These are phyloP conservation scores for Thalpophila matura DNA, from an alignment of 2,888 invertebrate genomes.

Conservation along the genomic window DNA sequence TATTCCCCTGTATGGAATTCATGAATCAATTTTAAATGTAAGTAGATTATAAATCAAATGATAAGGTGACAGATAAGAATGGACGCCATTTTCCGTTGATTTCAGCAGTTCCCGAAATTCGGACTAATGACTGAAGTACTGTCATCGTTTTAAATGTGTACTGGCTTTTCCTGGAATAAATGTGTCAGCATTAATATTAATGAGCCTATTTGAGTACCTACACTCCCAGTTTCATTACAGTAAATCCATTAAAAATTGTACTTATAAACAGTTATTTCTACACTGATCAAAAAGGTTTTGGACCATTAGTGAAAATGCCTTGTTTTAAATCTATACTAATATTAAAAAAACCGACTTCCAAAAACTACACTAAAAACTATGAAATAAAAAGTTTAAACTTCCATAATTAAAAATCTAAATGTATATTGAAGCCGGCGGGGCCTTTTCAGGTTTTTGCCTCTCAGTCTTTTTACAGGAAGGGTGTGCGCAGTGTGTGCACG, in stretches of 20 bases:
- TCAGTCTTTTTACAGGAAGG: no score
- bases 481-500: no score
- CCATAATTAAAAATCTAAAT: no score
- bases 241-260: slow-evolving; percentile 15
- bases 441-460: no score
- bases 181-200: slow-evolving; percentile 36
- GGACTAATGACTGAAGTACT: slow-evolving; percentile 19
- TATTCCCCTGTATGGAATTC: slow-evolving; percentile 17
- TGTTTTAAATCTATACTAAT: slow-evolving; percentile 18
- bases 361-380: no score
- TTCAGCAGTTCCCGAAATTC: slow-evolving; percentile 32
- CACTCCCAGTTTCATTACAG: slow-evolving; percentile 7
- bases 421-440: no score
- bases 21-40: slow-evolving; percentile 34
- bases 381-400: no score
- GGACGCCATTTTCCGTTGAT: slow-evolving; percentile 3
- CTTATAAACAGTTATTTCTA: slow-evolving; percentile 20
- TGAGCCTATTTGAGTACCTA: slow-evolving; percentile 26
- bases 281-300: slow-evolving; percentile 10
- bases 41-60: background rate
- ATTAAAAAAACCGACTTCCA: no score
- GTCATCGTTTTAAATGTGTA: slow-evolving; percentile 35
- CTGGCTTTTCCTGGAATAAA: slow-evolving; percentile 24
- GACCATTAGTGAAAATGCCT: slow-evolving; percentile 3
- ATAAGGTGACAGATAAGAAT: slow-evolving; percentile 26